Evolutionary conservation across 2,797 vertebrate genomes (phyloP).

Genomic region (Tapirus indicus): DNA sequence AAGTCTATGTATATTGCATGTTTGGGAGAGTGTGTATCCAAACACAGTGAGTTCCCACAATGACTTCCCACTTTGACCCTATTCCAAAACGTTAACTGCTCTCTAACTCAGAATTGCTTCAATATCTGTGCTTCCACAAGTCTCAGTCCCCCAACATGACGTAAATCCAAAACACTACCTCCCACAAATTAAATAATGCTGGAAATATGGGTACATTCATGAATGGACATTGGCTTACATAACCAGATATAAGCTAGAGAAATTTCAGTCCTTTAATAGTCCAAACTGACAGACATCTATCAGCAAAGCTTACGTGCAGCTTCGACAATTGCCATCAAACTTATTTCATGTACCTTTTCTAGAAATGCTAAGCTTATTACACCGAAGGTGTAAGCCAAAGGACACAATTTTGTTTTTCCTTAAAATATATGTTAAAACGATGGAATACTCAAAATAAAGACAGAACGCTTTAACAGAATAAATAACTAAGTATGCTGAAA

Average conservation of each 20-base stretch:
- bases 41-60: not conserved
- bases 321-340: not conserved
- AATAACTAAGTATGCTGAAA: not conserved
- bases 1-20: not conserved
- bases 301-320: not conserved
- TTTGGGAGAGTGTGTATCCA: not conserved
- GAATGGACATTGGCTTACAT: not conserved
- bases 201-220: not conserved
- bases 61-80: not conserved
- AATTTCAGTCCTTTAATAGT: constrained; percentile 32
- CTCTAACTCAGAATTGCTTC: not conserved
- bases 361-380: constrained; percentile 58
- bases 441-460: constrained; percentile 51
- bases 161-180: constrained; percentile 28
- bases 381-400: not conserved
- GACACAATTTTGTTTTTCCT: constrained; percentile 36
- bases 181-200: constrained; percentile 8
- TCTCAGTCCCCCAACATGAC: not conserved
- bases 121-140: not conserved
- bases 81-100: constrained; percentile 17
- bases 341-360: constrained; percentile 29
- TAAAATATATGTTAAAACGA: constrained; percentile 52
- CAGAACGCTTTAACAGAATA: constrained; percentile 34
- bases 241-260: not conserved
- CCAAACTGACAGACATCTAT: not conserved